A percentile compares a stretch with the other conserved stretches of the same genome.
Conservation (phyloP, 2,797 vertebrate genomes). For the Intellagama lesueurii region DNA sequence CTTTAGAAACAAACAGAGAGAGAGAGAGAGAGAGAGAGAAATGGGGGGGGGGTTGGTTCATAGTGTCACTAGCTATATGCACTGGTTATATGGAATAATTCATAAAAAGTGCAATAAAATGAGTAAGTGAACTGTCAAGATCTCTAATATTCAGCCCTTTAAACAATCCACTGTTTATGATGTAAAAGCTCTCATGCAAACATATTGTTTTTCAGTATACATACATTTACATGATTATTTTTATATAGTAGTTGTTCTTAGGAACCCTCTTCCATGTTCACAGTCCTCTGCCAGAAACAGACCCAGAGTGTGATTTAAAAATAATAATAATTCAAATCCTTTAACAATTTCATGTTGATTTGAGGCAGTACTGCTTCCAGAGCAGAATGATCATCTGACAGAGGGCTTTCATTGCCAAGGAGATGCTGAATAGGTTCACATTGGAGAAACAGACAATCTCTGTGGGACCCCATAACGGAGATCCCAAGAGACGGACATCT, state of each 20-base stretch:
- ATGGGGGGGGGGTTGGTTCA: neutral
- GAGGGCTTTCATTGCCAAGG: no score
- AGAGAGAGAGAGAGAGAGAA: neutral
- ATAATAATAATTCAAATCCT: no score
- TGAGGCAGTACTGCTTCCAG: no score
- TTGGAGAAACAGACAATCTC: no score
- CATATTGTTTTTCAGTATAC: neutral
- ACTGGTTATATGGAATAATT: neutral
- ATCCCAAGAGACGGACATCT: no score
- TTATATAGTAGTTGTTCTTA: neutral
- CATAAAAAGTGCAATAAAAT: neutral
- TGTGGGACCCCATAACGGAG: no score
- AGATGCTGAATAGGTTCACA: no score
- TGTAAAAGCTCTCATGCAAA: neutral
- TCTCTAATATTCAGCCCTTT: neutral
- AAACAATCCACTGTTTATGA: neutral
- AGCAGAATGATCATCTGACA: no score
- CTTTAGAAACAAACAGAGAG: neutral
- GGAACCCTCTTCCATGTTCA: neutral
- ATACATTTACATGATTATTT: neutral
- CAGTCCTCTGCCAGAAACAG: neutral
- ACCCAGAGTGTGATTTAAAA: no score
- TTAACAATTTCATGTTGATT: no score
- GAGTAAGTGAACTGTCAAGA: neutral
- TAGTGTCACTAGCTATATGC: neutral